Evolutionary conservation across 2,888 invertebrate genomes (phyloP), one percentile per base, ranked within the genome.

Genomic region (Thera obeliscata): DNA sequence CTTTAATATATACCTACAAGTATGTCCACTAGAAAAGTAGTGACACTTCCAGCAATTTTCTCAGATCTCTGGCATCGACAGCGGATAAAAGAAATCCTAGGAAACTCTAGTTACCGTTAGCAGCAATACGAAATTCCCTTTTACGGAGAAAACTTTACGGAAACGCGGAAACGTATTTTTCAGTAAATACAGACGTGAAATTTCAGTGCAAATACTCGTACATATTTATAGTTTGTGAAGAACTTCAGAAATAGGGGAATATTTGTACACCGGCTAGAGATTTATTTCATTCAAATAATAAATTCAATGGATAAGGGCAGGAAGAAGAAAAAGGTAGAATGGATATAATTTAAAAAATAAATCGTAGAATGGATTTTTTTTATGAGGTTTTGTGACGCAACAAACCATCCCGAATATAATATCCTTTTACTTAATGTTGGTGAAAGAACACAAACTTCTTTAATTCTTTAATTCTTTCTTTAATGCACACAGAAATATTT

Each of bases 1-100:
- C n/a, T n/a, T n/a, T n/a, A n/a, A n/a, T n/a, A n/a, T n/a, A n/a
- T n/a, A n/a, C n/a, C n/a, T n/a, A n/a, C n/a, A 6, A 6, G 41
- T 2, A 2, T 6, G 41, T 6, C 35, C n/a, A n/a, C 22, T 22
- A 56, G n/a, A 38, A 41, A 56, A 56, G 41, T 22, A 6, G 2
- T 9, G 3, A 3, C 54, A 38, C 11, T 46, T 61, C 61, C 55
- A 61, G 3, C 7, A 9, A 4, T 36, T 54, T 41, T 55, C 46
- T 35, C 12, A 55, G 54, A 2, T 55, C 61, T 60, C 33, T 61
- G 55, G 35, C 35, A 35, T 46, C 46, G 61, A 61, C 55, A 61
- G 52, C 22, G 54, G 54, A 9, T 63, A 41, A 50, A 52, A 63
- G n/a, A 46, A 63, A 41, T 48, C 48, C n/a, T 48, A 46, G 49